These are phyloP conservation scores for Ganaspis brasiliensis DNA, from an alignment of 2,888 invertebrate species.

Conservation along the genomic window DNA sequence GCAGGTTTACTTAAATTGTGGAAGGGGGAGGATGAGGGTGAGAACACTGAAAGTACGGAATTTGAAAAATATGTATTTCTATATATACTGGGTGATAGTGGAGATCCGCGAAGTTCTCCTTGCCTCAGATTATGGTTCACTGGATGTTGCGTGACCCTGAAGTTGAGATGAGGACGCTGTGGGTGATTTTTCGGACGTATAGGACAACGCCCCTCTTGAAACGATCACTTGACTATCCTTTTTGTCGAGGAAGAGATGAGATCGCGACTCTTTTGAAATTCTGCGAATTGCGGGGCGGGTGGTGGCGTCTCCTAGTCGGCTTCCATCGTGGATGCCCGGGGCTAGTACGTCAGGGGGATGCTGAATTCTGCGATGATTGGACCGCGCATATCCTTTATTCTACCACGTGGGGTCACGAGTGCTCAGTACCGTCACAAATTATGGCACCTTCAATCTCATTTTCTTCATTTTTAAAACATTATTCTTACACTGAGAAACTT, in stretches of 20 bases:
- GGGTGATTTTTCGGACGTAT: conserved; percentile 41
- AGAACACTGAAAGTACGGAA: conserved; percentile 8
- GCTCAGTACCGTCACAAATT: conserved; percentile 70
- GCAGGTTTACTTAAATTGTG: neutral
- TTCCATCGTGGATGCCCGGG: conserved; percentile 79
- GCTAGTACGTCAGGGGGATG: conserved; percentile 82
- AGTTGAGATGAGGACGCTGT: conserved; percentile 13
- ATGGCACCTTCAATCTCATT: neutral
- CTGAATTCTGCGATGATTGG: conserved; percentile 80
- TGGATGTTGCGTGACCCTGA: conserved; percentile 21
- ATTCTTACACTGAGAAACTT: no score
- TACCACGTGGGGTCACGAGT: conserved; percentile 70
- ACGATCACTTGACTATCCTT: conserved; percentile 73
- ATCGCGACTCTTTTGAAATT: conserved; percentile 67
- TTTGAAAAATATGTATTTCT: conserved; percentile 16
- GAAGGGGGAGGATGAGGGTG: neutral
- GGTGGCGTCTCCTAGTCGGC: conserved; percentile 70
- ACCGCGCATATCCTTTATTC: conserved; percentile 76
- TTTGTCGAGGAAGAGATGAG: conserved; percentile 72
- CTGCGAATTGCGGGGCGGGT: conserved; percentile 69
- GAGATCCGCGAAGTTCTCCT: conserved; percentile 31
- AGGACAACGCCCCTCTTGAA: conserved; percentile 76
- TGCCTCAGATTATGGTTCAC: conserved; percentile 23
- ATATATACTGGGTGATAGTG: conserved; percentile 5
- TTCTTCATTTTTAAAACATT: no score